Evolutionary conservation across 2,113 vertebrate genomes (phyloP), one percentile per base, ranked within the genome.

Genomic region (Elachura formosa): DNA sequence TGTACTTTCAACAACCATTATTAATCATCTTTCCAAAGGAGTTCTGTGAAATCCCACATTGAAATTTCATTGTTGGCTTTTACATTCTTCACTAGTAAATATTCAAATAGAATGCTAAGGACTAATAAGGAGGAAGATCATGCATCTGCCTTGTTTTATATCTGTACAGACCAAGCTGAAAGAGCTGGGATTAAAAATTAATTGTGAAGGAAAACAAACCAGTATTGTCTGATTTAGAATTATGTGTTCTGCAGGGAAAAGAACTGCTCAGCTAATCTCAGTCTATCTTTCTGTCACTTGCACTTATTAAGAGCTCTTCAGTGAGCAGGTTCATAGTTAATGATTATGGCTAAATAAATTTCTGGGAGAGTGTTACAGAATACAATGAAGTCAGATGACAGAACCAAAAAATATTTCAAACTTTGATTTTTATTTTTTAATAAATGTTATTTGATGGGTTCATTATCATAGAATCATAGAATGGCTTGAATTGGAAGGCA

Each of bases 11-110:
- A 77, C 40, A 93, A 62, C 25, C 12, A 52, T 95, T 92, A 97
- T 97, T 96, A 97, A 97, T 97, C 94, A 93, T 80, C 72, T 87
- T 87, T 95, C 77, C 63, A 83, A 90, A 91, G 76, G 71, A 66
- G 11, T 76, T 74, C 55, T 89, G 85, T 82, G 90, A 92, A 95
- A 90, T 66, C 36, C 33, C 87, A 38, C 22, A 7, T 21, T 86
- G 64, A 94, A 95, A 96, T 74, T 71, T 80, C 5, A 4, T 75
- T 81, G 24, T 74, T 62, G 80, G 56, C 46, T 91, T 34, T 90
- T 76, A 61, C 46, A 88, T 94, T 84, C 54, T 87, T 40, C 46
- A 36, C 28, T 59, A 63, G 51, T 87, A 83, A 89, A 74, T 90
- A 93, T 82, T 86, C 43, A 71, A 45, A 73, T 73, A 5, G 38